phyloP scores from a whole-genome alignment of 2,113 vertebrate genomes.

The Poecilia latipinna region DNA sequence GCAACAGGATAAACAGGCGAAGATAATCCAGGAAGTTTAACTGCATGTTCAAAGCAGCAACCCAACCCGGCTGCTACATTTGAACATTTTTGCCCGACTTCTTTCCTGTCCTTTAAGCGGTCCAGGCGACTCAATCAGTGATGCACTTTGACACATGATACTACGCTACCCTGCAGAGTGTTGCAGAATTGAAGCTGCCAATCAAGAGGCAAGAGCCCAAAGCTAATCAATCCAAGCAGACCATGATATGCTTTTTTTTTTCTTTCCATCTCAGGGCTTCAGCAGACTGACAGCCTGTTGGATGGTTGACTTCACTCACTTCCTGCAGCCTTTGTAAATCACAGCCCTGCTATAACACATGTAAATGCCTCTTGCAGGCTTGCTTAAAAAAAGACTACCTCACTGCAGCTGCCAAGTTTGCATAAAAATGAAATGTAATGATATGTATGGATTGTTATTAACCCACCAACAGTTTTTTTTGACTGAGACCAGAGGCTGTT shows the following conservation, averaged over 20 bases:
- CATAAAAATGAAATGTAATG: slow-evolving; percentile 52
- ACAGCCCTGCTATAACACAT: slow-evolving; percentile 54
- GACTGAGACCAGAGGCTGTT: slow-evolving; percentile 22
- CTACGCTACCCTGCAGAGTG: slow-evolving; percentile 59
- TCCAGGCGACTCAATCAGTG: slow-evolving; percentile 54
- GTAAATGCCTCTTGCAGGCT: slow-evolving; percentile 53
- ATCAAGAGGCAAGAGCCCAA: slow-evolving; percentile 62
- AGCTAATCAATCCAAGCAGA: slow-evolving; percentile 73
- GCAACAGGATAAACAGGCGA: not conserved
- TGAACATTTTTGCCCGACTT: slow-evolving; percentile 27
- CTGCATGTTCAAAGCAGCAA: slow-evolving; percentile 19
- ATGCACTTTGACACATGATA: slow-evolving; percentile 59
- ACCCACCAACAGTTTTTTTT: slow-evolving; percentile 31
- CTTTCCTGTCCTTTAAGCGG: slow-evolving; percentile 25
- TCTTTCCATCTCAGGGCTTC: slow-evolving; percentile 32
- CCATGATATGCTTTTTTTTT: slow-evolving; percentile 56
- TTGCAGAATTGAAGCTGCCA: slow-evolving; percentile 68
- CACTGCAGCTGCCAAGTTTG: slow-evolving; percentile 28
- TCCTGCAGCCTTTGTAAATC: slow-evolving; percentile 57
- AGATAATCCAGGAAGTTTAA: slow-evolving; percentile 20
- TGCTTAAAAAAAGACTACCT: slow-evolving; percentile 30
- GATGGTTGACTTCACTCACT: slow-evolving; percentile 53
- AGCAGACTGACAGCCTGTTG: slow-evolving; percentile 50
- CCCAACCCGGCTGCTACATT: too few relatives aligned
- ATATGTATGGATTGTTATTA: slow-evolving; percentile 34